These are phyloP conservation scores for Macrotus californicus DNA, from an alignment of 2,113 vertebrate genomes.

Conservation along the genomic window DNA sequence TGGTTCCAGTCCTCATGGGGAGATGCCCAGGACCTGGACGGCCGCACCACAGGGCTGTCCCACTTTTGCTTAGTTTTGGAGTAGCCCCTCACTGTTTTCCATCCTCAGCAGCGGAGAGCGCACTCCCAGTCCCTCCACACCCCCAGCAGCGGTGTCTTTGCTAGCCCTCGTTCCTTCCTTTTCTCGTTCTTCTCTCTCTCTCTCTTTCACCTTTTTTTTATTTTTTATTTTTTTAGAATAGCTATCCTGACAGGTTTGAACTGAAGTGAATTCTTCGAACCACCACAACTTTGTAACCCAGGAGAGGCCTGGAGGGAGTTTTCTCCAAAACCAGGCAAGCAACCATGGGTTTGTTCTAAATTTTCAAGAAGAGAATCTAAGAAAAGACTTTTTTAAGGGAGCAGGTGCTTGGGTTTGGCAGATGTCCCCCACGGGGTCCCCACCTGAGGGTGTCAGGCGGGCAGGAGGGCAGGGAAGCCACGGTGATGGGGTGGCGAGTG, in stretches of 20 bases:
- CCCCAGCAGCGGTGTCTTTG: not conserved
- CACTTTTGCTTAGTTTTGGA: not conserved
- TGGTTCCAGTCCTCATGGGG: not conserved
- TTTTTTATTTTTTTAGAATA: not conserved
- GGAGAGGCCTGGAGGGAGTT: no score
- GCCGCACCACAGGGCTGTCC: not conserved
- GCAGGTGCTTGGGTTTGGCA: no score
- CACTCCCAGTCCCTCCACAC: not conserved
- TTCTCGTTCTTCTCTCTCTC: not conserved
- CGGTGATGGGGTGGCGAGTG: not conserved
- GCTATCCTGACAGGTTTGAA: not conserved
- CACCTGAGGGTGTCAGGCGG: not conserved
- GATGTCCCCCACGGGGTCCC: no score
- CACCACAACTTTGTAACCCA: not conserved
- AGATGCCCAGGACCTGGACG: not conserved
- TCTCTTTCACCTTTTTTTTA: no score
- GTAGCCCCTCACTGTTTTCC: no score
- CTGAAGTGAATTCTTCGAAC: not conserved
- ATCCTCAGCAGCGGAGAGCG: not conserved
- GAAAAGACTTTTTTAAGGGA: no score
- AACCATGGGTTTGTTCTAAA: not conserved
- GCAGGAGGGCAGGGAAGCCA: rapidly evolving
- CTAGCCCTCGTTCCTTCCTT: not conserved
- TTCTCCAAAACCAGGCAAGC: not conserved
- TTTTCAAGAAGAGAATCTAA: not conserved